Base-by-base conservation (phyloP, 2,888 invertebrate species). In the Eilema caniola region DNA sequence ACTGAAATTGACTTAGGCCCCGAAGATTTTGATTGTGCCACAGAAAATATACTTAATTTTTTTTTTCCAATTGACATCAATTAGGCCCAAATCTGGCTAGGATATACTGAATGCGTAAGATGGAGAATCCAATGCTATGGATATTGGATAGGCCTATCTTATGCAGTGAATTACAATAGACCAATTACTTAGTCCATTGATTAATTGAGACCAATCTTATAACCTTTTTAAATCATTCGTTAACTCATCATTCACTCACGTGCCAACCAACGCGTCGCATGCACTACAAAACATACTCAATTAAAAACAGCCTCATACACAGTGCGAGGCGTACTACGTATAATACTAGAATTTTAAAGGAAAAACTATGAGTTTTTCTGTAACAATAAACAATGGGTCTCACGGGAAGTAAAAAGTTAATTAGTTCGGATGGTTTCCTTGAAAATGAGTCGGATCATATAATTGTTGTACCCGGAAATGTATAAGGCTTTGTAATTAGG, bases 301-400 rank as follows among this genome's bases (percentile, higher is more conserved):
- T 10, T n/a, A 41, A 23, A 41, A n/a, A 12, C 14, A 12, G 62
- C 20, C 11, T 24, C 16, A n/a, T 41, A 41, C 23, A 47, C 41
- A 47, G 12, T 23, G 12, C 7, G 1, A 62, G 3, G 23, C 14
- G 14, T 25, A 61, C 47, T 61, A 53, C 16, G 41, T 41, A 41
- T 16, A 16, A 33, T 47, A 68, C 20, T 16, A 31, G 57, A 57
- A 37, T 59, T 31, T 41, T 23, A 57, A 57, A 37, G 53, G 62
- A 73, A 78, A 76, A 78, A 72, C 73, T 62, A 14, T 64, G 47
- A 62, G 57, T 20, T 67, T 23, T 53, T 57, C 10, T 11, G 16
- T 24, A 11, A 78, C 79, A 78, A 78, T 76, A 3, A 57, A 78
- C 78, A 78, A 78, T 78, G 69, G 71, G 68, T 70, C 1, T 74